phyloP scores from a whole-genome alignment of 35 echinoderm and acorn worm genomes.

The Heliocidaris erythrogramma region DNA sequence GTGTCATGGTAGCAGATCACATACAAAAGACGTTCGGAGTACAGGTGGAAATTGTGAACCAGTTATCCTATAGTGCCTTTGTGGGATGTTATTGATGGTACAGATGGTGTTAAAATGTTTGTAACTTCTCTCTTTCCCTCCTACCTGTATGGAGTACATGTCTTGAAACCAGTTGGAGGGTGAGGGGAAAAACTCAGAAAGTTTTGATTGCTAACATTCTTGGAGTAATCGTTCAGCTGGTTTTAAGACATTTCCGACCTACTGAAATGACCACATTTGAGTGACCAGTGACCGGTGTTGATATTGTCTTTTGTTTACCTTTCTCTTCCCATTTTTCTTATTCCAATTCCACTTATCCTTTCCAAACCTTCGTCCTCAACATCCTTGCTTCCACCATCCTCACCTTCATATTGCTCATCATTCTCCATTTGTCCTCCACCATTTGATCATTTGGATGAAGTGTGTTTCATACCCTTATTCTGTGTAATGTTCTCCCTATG shows the following conservation, averaged over 20 bases:
- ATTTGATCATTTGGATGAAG: too few relatives aligned
- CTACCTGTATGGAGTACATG: background rate
- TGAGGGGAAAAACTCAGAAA: background rate
- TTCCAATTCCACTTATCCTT: background rate
- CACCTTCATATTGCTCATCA: background rate
- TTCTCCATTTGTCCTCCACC: too few relatives aligned
- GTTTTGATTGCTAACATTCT: too few relatives aligned
- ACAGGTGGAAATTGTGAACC: background rate
- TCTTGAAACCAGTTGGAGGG: background rate
- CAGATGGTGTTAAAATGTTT: background rate
- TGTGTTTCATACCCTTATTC: too few relatives aligned
- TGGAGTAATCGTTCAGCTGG: background rate
- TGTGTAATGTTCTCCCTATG: background rate
- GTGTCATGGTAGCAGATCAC: background rate
- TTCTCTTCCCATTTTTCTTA: slow-evolving; percentile 24
- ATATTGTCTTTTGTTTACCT: slow-evolving; percentile 15
- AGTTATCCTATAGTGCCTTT: background rate
- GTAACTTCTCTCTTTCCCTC: background rate
- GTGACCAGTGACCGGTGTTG: background rate
- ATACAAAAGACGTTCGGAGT: background rate
- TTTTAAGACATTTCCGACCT: background rate
- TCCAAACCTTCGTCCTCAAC: background rate
- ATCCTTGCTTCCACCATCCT: background rate
- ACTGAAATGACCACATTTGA: background rate
- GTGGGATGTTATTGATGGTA: background rate